Evolutionary conservation across 2,888 invertebrate genomes (phyloP), one percentile per base, ranked within the genome.

Genomic region (Antheraea yamamai): DNA sequence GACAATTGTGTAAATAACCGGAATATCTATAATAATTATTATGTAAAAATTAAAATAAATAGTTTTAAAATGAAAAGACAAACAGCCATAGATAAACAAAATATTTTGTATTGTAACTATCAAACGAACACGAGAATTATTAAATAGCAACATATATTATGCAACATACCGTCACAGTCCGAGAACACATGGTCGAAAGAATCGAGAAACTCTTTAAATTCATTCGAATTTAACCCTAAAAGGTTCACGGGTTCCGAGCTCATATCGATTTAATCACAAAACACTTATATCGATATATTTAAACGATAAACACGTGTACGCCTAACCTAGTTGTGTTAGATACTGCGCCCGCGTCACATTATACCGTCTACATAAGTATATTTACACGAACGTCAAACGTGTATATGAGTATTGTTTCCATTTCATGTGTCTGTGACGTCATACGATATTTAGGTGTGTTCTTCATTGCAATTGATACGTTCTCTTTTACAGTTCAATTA

Each of bases 101-200:
- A 64, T 64, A 4, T 23, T 26, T 64, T 20, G 20, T 55, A 6
- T 55, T 55, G 0, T 30, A 66, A 3, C 64, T 18, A 16, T 66
- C 16, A 26, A 16, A 16, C 64, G 6, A 26, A 30, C 16, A 30
- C 30, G 26, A 30, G 30, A 16, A 30, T 23, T 23, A 61, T 61
- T 61, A 23, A 66, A 30, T 66, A 66, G 26, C n/a, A 23, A 61
- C 61, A 66, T 26, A 66, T 30, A 75, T 35, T 47, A 77, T 68
- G 72, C 52, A 78, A 90, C 95, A 89, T 87, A 96, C 97, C 97
- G 88, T 97, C 97, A 87, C 97, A 97, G 87, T 97, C 97, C 71
- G 97, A 96, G 77, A 97, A 95, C 74, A 97, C 96, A 80, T 96
- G 96, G 85, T 97, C 97, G 80, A 97, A 96, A 2, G 96, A 96